Evolutionary conservation across 2,888 invertebrate species (phyloP), one percentile per base, ranked within the genome.

Genomic region (Fissipunctia ypsillon): DNA sequence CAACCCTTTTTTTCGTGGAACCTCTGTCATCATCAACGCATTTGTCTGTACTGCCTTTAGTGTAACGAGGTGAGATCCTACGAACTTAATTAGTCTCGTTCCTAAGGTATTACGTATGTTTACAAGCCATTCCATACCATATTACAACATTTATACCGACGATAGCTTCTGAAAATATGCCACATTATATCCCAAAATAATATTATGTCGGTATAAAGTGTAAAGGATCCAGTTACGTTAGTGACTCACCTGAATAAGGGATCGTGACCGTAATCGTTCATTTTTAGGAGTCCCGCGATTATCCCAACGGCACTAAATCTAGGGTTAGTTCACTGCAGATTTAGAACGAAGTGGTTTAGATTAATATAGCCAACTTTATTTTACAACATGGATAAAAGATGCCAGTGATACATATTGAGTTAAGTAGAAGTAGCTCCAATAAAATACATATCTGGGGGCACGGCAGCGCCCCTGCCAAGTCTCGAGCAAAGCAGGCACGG

Each of bases 201-300:
- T 31, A 28, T 74, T 12, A 83, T 56, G 28, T 41, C 25, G 64
- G 45, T 65, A 66, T 81, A 67, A 68, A 78, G 74, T 75, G 64
- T 43, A 41, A 57, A 54, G 69, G 88, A 7, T 81, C 87, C 54
- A 68, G 56, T 74, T 76, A 73, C 7, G 60, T 68, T 87, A 85
- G 89, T 57, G 72, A 61, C 52, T 77, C 70, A 86, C 86, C 84
- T 86, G 85, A 79, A 69, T 76, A 84, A 78, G 83, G 81, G 78
- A 67, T 66, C 61, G 68, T 50, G 81, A 81, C 87, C 87, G 87
- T 87, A 85, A 89, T 90, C 88, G 85, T 88, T 90, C 88, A 91
- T 89, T 89, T 89, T 89, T 88, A 87, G 87, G 80, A 84, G 77
- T 76, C 77, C 65, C 76, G 50, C 76, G 84, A 87, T 86, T 86